Evolutionary conservation across 1,140 invertebrate genomes (phyloP).

Genomic region (Zaprionus ghesquierei): DNA sequence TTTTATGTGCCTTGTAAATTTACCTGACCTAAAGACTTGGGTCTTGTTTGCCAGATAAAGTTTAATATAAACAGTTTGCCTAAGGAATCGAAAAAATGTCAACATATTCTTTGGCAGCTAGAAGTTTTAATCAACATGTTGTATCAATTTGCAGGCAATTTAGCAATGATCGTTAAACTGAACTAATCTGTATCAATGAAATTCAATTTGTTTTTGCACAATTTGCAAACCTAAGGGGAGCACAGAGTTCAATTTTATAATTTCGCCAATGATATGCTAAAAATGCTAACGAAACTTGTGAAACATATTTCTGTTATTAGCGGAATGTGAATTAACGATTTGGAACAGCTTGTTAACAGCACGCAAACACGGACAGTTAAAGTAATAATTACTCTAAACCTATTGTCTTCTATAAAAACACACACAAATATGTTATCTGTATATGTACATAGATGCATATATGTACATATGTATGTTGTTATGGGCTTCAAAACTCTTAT

Average conservation of each 20-base stretch:
- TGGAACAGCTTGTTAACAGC: conserved; percentile 25
- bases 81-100: not conserved
- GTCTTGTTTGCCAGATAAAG: not conserved
- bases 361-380: conserved; percentile 8
- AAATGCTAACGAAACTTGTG: conserved; percentile 18
- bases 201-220: not conserved
- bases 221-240: not conserved
- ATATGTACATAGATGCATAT: too few species aligned
- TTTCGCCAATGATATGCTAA: conserved; percentile 20
- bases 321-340: conserved; percentile 30
- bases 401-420: not conserved
- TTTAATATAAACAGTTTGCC: not conserved
- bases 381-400: not conserved
- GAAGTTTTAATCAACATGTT: not conserved
- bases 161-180: too few species aligned
- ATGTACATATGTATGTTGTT: not conserved
- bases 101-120: not conserved
- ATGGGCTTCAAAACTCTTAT: not conserved
- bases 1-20: not conserved
- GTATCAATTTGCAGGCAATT: not conserved
- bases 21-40: not conserved
- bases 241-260: not conserved
- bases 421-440: not conserved
- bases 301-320: conserved; percentile 20
- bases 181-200: not conserved